These are phyloP conservation scores for Ecdyonurus torrentis DNA, from an alignment of 2,888 invertebrate species.

Conservation along the genomic window DNA sequence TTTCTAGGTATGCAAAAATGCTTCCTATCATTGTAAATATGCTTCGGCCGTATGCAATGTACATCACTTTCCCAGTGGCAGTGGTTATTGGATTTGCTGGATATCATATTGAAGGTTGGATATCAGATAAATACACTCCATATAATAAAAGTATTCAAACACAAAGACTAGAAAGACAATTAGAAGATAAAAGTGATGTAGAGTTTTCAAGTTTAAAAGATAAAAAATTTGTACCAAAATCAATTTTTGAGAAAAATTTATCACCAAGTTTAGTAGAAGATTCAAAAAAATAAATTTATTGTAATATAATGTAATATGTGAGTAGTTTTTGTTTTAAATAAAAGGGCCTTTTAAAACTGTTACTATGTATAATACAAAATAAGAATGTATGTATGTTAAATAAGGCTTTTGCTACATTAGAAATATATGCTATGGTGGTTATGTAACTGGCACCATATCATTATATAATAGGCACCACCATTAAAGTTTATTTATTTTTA, in stretches of 20 bases:
- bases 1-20: conserved; percentile 35
- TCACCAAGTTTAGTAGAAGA: conserved; percentile 21
- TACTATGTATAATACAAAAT: no score
- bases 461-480: no score
- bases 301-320: background rate
- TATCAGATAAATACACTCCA: conserved; percentile 26
- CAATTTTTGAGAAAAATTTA: conserved; percentile 30
- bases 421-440: no score
- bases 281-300: conserved; percentile 4
- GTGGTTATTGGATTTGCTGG: conserved; percentile 69
- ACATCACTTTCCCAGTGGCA: conserved; percentile 66
- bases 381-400: no score
- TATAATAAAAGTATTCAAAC: conserved; percentile 44
- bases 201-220: conserved; percentile 51
- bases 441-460: no score
- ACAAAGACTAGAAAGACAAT: conserved; percentile 47
- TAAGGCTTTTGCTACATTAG: no score
- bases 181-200: conserved; percentile 37
- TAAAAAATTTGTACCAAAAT: conserved; percentile 31
- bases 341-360: no score
- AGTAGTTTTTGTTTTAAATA: no score
- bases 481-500: no score
- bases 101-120: conserved; percentile 55
- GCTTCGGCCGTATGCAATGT: conserved; percentile 55
- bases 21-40: conserved; percentile 54